Evolutionary conservation across 2,888 invertebrate genomes (phyloP).

Genomic region (Dermolepida albohirtum): DNA sequence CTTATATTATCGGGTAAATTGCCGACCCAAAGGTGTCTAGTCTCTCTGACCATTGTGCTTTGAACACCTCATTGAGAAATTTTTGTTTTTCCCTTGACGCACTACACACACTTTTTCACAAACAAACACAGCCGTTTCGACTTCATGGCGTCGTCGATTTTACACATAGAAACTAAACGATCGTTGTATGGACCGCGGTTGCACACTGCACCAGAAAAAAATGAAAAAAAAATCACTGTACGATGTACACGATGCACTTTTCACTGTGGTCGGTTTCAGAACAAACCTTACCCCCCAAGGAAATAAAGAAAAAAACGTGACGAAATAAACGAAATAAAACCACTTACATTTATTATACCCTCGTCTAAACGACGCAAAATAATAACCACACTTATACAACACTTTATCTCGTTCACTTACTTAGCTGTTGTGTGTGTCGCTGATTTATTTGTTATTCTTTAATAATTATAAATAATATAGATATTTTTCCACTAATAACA

Average conservation of each 20-base stretch:
- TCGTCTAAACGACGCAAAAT: constrained; percentile 32
- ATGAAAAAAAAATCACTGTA: constrained; percentile 39
- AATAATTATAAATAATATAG: constrained; percentile 46
- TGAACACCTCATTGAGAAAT: constrained; percentile 91
- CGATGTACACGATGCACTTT: constrained; percentile 47
- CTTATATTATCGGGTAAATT: constrained; percentile 99
- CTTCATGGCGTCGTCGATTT: constrained; percentile 53
- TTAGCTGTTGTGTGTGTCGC: constrained; percentile 48
- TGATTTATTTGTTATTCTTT: constrained; percentile 49
- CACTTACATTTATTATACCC: constrained; percentile 31
- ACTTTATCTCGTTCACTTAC: constrained; percentile 33
- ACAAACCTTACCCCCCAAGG: constrained; percentile 14
- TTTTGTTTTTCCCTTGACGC: constrained; percentile 68
- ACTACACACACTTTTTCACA: constrained; percentile 59
- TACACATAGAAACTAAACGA: constrained; percentile 31
- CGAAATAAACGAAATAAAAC: constrained; percentile 29
- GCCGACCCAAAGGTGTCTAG: constrained; percentile 99
- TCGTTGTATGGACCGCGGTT: constrained; percentile 38
- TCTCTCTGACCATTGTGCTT: constrained; percentile 99
- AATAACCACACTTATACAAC: constrained; percentile 44
- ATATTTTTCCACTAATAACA: constrained; percentile 53
- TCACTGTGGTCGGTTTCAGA: constrained; percentile 13
- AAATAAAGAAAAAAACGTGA: constrained; percentile 22
- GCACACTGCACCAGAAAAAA: constrained; percentile 46
- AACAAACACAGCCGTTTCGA: constrained; percentile 61